Evolutionary conservation across 2,797 vertebrate species (phyloP).

Genomic region (Sphaeramia orbicularis): DNA sequence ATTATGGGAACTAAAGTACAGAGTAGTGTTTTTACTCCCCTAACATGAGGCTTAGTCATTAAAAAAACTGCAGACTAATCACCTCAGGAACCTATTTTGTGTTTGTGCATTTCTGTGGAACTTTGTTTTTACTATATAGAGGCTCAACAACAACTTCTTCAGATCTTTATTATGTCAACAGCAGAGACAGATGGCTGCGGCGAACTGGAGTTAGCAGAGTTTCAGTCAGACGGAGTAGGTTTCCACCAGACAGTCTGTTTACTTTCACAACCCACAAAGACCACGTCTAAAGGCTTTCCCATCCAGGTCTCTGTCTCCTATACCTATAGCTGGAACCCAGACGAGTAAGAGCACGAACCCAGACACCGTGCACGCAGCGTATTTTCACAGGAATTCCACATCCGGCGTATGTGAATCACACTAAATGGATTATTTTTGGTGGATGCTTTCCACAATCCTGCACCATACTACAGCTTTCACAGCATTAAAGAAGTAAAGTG

Average conservation of each 20-base stretch:
- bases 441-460: constrained; percentile 26
- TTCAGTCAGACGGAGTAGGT: constrained; percentile 48
- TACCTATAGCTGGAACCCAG: constrained; percentile 45
- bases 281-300: constrained; percentile 25
- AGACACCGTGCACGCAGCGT: constrained; percentile 41
- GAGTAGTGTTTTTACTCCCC: not conserved
- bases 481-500: not conserved
- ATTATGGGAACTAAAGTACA: not conserved
- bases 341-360: constrained; percentile 32
- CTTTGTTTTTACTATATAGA: not conserved
- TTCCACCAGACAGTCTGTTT: constrained; percentile 71
- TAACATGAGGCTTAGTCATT: not conserved
- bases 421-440: constrained; percentile 36
- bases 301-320: constrained; percentile 21
- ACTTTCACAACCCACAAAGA: constrained; percentile 59
- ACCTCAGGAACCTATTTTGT: not conserved
- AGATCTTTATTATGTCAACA: constrained; percentile 4
- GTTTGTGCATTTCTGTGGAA: not conserved
- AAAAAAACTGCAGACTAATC: not conserved
- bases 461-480: not conserved
- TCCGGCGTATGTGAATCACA: constrained; percentile 28
- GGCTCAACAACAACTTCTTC: not conserved
- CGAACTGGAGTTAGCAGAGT: not conserved
- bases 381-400: constrained; percentile 57
- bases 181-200: too few relatives aligned